Evolutionary conservation across 2,113 vertebrate species (phyloP).

Genomic region (Amblyopsis rosae): DNA sequence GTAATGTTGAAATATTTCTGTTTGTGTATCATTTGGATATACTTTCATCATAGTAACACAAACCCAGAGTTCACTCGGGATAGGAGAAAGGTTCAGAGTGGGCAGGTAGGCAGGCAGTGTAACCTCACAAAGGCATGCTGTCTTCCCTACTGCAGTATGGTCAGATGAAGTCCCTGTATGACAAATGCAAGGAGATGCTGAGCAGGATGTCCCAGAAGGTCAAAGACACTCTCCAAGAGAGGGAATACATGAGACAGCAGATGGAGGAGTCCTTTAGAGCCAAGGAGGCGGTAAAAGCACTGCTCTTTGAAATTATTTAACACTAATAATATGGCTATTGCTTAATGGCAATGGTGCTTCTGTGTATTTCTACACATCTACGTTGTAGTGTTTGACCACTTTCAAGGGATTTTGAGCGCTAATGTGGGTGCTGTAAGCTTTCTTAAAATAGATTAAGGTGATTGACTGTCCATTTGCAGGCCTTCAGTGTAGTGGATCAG

Average conservation of each 20-base stretch:
- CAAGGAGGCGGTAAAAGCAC: conserved; percentile 79
- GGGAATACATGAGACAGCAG: conserved; percentile 66
- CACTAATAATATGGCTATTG: too few species aligned
- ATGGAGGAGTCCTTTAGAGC: conserved; percentile 74
- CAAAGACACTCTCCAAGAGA: conserved; percentile 70
- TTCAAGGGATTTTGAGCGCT: too few species aligned
- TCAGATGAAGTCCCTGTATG: conserved; percentile 62
- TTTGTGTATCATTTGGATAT: neutral
- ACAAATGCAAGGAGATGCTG: conserved; percentile 62
- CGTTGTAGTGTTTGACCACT: too few species aligned
- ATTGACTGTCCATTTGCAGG: conserved; percentile 58
- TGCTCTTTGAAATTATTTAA: neutral
- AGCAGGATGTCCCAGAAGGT: conserved; percentile 70
- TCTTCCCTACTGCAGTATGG: conserved; percentile 40
- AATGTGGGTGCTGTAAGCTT: neutral
- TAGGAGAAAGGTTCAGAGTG: too few species aligned
- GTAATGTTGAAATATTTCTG: neutral
- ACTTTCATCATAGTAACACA: neutral
- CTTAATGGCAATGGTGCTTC: too few species aligned
- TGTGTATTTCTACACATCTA: too few species aligned
- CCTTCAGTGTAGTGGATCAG: conserved; percentile 75
- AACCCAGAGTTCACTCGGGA: too few species aligned
- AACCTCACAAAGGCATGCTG: neutral
- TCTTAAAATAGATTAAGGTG: neutral
- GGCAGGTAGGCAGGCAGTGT: neutral